These are phyloP conservation scores for Pomatostomus ruficeps DNA, from an alignment of 2,113 vertebrate species.

Conservation along the genomic window DNA sequence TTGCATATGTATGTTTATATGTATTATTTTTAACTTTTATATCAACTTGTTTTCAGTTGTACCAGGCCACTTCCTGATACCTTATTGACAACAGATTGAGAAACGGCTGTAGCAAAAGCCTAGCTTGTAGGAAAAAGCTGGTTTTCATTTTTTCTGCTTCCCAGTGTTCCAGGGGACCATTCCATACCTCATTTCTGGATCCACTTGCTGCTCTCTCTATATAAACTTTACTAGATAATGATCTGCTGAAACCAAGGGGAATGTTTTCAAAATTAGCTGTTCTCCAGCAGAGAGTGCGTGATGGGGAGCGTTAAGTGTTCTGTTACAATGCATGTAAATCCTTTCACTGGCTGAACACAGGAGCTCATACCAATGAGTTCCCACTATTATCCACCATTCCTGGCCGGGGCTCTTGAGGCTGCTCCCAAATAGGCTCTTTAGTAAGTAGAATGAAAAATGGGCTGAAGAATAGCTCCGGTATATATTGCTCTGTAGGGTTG, in stretches of 20 bases:
- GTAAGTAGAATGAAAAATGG: background rate
- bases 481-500: background rate
- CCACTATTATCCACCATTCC: background rate
- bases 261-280: slow-evolving; percentile 4
- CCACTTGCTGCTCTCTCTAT: background rate
- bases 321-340: slow-evolving; percentile 31
- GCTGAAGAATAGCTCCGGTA: background rate
- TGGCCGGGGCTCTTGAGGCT: background rate
- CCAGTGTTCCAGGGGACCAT: background rate
- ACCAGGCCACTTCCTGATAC: background rate
- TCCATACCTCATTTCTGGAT: background rate
- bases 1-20: background rate
- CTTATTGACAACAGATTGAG: background rate
- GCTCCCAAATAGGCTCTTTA: background rate
- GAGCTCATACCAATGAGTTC: slow-evolving; percentile 59
- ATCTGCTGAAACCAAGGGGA: slow-evolving; percentile 4
- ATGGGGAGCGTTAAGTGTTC: slow-evolving; percentile 1
- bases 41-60: background rate
- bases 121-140: background rate
- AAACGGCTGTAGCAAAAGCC: background rate
- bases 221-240: slow-evolving; percentile 7
- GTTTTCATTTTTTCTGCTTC: background rate
- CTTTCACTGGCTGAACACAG: background rate
- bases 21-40: background rate
- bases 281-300: background rate